phyloP scores from a whole-genome alignment of 2,113 vertebrate species.

The Rhineura floridana region DNA sequence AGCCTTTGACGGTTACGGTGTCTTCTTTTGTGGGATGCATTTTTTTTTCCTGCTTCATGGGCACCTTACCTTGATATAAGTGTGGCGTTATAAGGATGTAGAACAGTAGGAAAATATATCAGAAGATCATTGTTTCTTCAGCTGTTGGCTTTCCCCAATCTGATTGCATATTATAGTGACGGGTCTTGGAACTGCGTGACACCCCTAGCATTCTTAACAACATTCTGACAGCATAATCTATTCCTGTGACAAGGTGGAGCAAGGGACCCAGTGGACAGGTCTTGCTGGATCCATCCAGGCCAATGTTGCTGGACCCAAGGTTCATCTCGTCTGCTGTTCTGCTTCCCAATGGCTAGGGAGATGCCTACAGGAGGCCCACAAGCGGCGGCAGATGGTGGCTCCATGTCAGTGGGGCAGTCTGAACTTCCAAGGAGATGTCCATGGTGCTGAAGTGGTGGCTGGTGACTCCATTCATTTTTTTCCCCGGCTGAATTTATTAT shows the following conservation, averaged over 20 bases:
- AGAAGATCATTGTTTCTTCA: background rate
- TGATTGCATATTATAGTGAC: background rate
- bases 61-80: conserved; percentile 10
- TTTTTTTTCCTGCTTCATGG: no score
- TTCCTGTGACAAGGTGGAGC: background rate
- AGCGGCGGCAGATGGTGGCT: no score
- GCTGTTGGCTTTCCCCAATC: background rate
- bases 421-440: no score
- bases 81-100: conserved; percentile 4
- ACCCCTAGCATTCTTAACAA: conserved; percentile 8
- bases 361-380: background rate
- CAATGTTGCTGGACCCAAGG: background rate
- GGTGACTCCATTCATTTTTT: no score
- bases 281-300: background rate
- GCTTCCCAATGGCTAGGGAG: background rate
- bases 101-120: background rate
- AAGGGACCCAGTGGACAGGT: background rate
- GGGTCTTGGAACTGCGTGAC: background rate
- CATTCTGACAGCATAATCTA: conserved; percentile 32
- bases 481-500: no score
- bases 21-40: no score
- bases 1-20: no score
- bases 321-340: background rate
- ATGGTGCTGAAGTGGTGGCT: no score
- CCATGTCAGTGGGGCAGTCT: no score